A percentile compares a stretch with the other conserved stretches of the same genome.
phyloP scores from a whole-genome alignment of 2,888 invertebrate species.

The Himalopsyche anomala region DNA sequence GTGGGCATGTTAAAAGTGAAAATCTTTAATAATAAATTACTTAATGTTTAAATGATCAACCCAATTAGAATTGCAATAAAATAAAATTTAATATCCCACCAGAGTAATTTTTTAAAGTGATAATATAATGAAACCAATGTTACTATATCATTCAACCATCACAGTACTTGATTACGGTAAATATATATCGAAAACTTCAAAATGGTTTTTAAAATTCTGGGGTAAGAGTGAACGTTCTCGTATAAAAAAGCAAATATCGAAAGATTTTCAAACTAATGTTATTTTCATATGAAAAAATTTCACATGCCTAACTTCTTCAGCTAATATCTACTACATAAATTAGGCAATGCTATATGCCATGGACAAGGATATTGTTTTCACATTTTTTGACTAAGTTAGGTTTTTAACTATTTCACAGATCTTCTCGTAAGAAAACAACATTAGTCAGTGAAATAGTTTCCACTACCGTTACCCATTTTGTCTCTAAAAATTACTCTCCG shows the following conservation, averaged over 20 bases:
- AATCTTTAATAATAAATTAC: too few species aligned
- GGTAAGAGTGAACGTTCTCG: not conserved
- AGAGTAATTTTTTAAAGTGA: too few species aligned
- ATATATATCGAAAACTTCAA: too few species aligned
- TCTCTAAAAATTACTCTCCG: not conserved
- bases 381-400: not conserved
- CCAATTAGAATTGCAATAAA: too few species aligned
- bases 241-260: constrained; percentile 35
- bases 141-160: too few species aligned
- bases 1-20: too few species aligned
- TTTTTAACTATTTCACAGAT: constrained; percentile 5
- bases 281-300: constrained; percentile 37
- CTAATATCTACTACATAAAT: not conserved
- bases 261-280: not conserved
- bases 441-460: not conserved
- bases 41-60: too few species aligned
- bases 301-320: not conserved
- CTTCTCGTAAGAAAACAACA: constrained; percentile 34
- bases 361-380: not conserved
- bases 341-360: constrained; percentile 27
- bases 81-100: too few species aligned
- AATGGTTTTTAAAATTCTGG: not conserved
- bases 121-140: too few species aligned
- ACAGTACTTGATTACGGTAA: too few species aligned
- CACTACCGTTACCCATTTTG: constrained; percentile 7